Percentiles rank a stretch among this genome's conserved stretches.
Evolutionary conservation across 2,888 invertebrate genomes (phyloP).

Genomic region (Drosophila siamana): DNA sequence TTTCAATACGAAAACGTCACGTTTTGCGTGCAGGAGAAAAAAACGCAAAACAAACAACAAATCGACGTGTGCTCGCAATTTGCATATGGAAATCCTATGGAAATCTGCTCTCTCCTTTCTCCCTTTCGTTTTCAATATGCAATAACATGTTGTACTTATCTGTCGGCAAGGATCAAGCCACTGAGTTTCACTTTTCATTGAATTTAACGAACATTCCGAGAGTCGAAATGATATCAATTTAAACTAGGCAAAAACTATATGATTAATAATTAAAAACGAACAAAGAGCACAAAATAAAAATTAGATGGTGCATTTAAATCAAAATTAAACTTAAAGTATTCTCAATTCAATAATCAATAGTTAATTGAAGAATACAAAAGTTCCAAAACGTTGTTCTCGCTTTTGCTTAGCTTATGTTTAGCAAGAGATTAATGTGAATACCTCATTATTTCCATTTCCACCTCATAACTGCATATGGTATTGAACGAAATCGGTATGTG

Average conservation of each 20-base stretch:
- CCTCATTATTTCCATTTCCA: background rate
- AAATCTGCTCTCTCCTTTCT: conserved; percentile 1
- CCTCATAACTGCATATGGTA: background rate
- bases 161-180: background rate
- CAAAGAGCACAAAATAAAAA: no score
- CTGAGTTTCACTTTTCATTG: background rate
- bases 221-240: no score
- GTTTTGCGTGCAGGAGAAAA: conserved; percentile 19
- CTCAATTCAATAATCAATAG: no score
- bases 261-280: no score
- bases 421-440: background rate
- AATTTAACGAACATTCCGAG: background rate
- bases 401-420: background rate
- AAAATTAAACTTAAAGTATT: no score
- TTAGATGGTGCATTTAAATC: no score
- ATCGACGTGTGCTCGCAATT: conserved; percentile 11
- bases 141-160: background rate
- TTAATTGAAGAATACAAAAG: no score
- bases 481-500: background rate
- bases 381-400: no score
- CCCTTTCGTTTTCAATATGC: conserved; percentile 1
- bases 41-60: conserved; percentile 19
- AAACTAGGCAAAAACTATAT: no score
- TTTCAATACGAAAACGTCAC: conserved; percentile 22
- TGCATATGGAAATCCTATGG: conserved; percentile 16